Percentiles rank a stretch among this genome's conserved stretches.
Conservation (phyloP, 2,797 vertebrate genomes). For the Leptoclinus maculatus region DNA sequence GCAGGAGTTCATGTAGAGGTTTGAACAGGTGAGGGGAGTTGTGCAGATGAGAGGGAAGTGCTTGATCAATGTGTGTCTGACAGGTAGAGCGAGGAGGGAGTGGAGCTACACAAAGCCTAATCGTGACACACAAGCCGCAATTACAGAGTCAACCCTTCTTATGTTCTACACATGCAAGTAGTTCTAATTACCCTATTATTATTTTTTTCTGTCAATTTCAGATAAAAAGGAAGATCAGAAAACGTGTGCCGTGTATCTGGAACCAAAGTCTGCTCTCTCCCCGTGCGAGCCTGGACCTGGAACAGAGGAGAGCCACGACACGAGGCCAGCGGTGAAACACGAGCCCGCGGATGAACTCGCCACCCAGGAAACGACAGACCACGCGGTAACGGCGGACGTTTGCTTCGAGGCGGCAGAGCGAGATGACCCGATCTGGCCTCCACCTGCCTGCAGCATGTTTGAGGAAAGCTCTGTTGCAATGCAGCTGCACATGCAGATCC, state of each 20-base stretch:
- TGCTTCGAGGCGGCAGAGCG: conserved; percentile 31
- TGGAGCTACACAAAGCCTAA: too few relatives aligned
- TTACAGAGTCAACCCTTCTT: not conserved
- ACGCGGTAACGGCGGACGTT: not conserved
- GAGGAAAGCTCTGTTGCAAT: conserved; percentile 43
- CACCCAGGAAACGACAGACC: conserved; percentile 12
- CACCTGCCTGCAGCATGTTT: conserved; percentile 46
- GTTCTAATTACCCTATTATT: not conserved
- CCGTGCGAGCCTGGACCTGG: not conserved
- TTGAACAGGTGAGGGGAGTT: too few relatives aligned
- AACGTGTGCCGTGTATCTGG: not conserved
- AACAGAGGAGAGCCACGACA: conserved; percentile 15
- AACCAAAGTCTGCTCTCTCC: conserved; percentile 10
- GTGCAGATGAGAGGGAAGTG: too few relatives aligned
- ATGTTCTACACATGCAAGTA: not conserved
- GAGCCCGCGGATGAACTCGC: conserved; percentile 54
- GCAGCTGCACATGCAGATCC: conserved; percentile 38
- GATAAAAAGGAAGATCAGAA: conserved; percentile 32
- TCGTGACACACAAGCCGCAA: too few relatives aligned
- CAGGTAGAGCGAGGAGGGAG: too few relatives aligned
- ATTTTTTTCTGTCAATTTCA: conserved; percentile 31
- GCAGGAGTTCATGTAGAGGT: too few relatives aligned
- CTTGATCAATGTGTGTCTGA: too few relatives aligned
- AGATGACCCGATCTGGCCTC: conserved; percentile 56
- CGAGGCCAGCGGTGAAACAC: conserved; percentile 57